phyloP scores from a whole-genome alignment of 1,140 invertebrate genomes.

The Polyergus mexicanus region DNA sequence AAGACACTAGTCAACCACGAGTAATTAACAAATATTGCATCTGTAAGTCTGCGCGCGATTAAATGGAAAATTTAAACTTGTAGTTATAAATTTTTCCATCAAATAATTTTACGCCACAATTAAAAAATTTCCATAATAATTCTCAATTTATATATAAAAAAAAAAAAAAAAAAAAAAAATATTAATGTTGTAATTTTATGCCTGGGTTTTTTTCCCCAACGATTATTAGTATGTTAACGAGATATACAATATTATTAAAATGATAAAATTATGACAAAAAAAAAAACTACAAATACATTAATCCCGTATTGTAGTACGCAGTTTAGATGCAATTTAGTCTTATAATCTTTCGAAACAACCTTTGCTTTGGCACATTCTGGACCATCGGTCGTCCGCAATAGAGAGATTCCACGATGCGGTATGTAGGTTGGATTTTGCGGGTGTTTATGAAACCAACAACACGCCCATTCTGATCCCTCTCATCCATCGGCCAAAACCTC shows the following conservation, averaged over 20 bases:
- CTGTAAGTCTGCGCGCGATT: background rate
- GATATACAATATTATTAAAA: background rate
- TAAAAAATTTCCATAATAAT: background rate
- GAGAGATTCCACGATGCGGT: constrained; percentile 66
- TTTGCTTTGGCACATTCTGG: constrained; percentile 48
- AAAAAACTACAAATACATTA: constrained; percentile 10
- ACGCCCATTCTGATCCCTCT: constrained; percentile 70
- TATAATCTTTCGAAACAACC: background rate
- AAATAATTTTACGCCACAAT: background rate
- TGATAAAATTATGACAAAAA: background rate
- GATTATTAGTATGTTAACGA: background rate
- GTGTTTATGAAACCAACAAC: constrained; percentile 78
- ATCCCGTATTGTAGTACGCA: background rate
- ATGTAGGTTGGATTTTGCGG: constrained; percentile 76
- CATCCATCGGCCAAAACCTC: constrained; percentile 64
- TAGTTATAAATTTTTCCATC: background rate
- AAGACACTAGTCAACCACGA: background rate
- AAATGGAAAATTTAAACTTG: background rate
- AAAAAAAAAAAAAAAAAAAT: constrained; percentile 1
- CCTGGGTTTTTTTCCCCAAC: background rate
- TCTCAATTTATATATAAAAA: background rate
- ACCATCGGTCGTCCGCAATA: constrained; percentile 71
- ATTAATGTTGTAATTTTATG: background rate
- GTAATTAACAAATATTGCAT: background rate
- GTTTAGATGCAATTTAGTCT: constrained; percentile 11